phyloP scores from a whole-genome alignment of 2,888 invertebrate genomes.

The Parapristionchus giblindavisi region DNA sequence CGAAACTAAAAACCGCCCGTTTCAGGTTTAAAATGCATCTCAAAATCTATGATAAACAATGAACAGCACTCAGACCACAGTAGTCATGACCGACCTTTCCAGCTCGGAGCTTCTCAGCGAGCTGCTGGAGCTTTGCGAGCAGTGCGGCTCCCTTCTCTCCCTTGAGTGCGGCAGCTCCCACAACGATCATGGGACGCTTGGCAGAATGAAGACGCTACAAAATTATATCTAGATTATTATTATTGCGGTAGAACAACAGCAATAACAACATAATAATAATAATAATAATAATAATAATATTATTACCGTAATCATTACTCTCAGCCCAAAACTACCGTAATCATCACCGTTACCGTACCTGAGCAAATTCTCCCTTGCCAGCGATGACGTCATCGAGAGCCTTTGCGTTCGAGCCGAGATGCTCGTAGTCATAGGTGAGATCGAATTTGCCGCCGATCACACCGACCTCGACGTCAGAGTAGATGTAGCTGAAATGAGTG shows the following conservation, averaged over 20 bases:
- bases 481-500: conserved; percentile 78
- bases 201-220: conserved; percentile 73
- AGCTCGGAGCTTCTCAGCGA: conserved; percentile 40
- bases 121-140: conserved; percentile 59
- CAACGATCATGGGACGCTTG: conserved; percentile 87
- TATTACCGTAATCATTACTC: neutral
- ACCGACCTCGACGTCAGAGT: conserved; percentile 86
- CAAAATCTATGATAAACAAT: neutral
- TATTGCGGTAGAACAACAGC: too few relatives aligned
- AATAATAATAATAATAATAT: neutral
- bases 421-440: conserved; percentile 87
- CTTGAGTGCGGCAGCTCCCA: conserved; percentile 86
- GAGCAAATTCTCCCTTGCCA: conserved; percentile 76
- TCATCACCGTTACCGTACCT: conserved; percentile 52
- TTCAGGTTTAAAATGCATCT: too few relatives aligned
- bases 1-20: too few relatives aligned
- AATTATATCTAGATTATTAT: neutral
- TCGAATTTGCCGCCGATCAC: conserved; percentile 82
- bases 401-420: conserved; percentile 84
- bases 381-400: conserved; percentile 80
- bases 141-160: conserved; percentile 81
- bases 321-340: too few relatives aligned
- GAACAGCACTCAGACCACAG: neutral
- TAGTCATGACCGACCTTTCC: conserved; percentile 16
- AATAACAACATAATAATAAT: neutral